Evolutionary conservation across 2,888 invertebrate genomes (phyloP).

Genomic region (Amphipoea oculea): DNA sequence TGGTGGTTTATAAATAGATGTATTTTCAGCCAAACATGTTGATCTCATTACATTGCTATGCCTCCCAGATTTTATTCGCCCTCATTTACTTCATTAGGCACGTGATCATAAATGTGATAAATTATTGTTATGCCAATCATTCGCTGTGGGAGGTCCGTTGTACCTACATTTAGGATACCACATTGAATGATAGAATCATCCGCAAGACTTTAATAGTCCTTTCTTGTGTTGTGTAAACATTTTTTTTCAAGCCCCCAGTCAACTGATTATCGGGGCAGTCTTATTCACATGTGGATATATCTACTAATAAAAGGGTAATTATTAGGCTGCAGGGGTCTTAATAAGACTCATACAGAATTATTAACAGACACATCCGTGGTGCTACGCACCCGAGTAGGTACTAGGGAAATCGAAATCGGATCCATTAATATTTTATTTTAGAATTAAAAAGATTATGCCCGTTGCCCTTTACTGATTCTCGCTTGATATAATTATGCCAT

Average conservation of each 20-base stretch:
- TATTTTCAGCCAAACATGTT: slow-evolving; percentile 43
- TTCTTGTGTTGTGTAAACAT: slow-evolving; percentile 21
- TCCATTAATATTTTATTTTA: neutral
- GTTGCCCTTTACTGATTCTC: neutral
- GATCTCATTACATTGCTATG: slow-evolving; percentile 54
- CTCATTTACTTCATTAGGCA: slow-evolving; percentile 47
- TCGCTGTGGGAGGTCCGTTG: slow-evolving; percentile 61
- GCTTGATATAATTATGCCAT: too few species aligned
- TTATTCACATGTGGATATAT: neutral
- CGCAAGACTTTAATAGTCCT: slow-evolving; percentile 45
- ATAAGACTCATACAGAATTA: neutral
- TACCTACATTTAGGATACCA: slow-evolving; percentile 34
- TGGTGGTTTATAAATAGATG: slow-evolving; percentile 7
- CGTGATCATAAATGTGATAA: slow-evolving; percentile 55
- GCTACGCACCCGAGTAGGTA: too few species aligned
- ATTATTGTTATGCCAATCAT: slow-evolving; percentile 63
- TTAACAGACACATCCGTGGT: neutral
- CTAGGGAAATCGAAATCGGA: neutral
- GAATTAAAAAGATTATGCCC: neutral
- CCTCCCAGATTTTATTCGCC: slow-evolving; percentile 60
- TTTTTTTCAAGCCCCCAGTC: neutral
- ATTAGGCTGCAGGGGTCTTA: neutral
- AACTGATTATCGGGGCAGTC: neutral
- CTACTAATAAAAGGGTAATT: neutral
- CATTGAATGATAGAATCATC: slow-evolving; percentile 37